Base-by-base conservation (phyloP, 2,797 vertebrate species). In the Anableps anableps region DNA sequence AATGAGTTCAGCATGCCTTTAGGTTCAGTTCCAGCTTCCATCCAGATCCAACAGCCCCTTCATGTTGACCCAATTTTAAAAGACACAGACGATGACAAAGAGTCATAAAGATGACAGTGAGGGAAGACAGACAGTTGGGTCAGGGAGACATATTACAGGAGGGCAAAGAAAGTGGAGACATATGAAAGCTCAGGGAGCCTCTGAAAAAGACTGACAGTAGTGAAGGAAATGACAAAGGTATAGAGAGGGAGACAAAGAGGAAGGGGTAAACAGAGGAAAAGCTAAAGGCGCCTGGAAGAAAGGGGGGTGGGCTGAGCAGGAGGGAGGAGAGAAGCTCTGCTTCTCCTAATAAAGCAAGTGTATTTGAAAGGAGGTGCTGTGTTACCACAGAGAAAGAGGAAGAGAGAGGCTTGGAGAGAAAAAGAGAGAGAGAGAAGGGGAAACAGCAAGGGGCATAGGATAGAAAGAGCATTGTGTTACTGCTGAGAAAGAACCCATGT, bases 401-500 rank as follows among this genome's bases (percentile, higher is more conserved):
- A 80, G 82, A 80, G 78, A 74, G 80, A 83, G 77, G 38, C 45
- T 62, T 23, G 77, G 83, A 79, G 76, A 53, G 60, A 64, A 7
- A 60, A 4, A 16, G 6, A 62, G 62, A 53, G 50, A 75, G 74
- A 76, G 74, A 76, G 51, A 60, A 78, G 77, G 72, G 66, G 71
- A 79, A 78, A 86, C 71, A 73, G 79, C 87, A 86, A 75, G 85
- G 80, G 87, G 85, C 79, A 90, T 83, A 92, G 90, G 94, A 93
- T 91, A 94, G 92, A 92, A 90, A 91, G 90, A 92, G 87, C 92
- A 92, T 95, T 94, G 93, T 94, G 87, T 86, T 79, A 81, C 90
- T 89, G 92, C 90, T 89, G 91, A 94, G 88, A 93, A 71, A 86
- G 92, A 89, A 90, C 90, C 89, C 94, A 96, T 96, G 95, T 94